A percentile compares a stretch with the other conserved stretches of the same genome.
phyloP scores from a whole-genome alignment of 2,888 invertebrate genomes.

The Aphidoletes aphidimyza region DNA sequence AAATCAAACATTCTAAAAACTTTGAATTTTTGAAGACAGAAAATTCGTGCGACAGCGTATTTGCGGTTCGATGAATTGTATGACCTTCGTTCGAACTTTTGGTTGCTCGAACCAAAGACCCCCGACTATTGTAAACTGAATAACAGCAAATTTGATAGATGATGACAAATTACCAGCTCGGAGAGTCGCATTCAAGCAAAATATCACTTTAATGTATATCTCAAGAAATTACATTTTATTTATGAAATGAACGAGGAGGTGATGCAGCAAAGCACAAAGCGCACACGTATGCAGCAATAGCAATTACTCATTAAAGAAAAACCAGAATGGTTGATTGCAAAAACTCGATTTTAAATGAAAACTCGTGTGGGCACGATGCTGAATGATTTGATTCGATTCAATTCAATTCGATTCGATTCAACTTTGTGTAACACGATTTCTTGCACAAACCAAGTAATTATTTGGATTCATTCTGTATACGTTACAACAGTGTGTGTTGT shows the following conservation, averaged over 20 bases:
- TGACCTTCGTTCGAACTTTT: conserved; percentile 45
- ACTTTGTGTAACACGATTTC: conserved; percentile 7
- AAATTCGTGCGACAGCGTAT: background rate
- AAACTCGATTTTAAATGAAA: background rate
- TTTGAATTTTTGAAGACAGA: background rate
- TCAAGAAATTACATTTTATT: background rate
- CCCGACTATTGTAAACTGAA: background rate
- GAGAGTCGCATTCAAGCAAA: conserved; percentile 32
- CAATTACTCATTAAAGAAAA: background rate
- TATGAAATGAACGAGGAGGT: background rate
- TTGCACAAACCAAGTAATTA: too few relatives aligned
- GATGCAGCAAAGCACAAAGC: conserved; percentile 17
- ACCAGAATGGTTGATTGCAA: background rate
- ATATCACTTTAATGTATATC: background rate
- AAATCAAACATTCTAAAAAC: background rate
- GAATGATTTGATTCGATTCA: background rate
- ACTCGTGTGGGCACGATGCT: background rate
- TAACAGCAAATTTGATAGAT: conserved; percentile 39
- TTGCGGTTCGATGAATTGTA: background rate
- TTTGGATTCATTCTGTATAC: too few relatives aligned
- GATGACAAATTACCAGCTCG: conserved; percentile 43
- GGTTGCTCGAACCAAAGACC: background rate
- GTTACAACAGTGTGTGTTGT: too few relatives aligned
- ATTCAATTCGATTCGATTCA: background rate
- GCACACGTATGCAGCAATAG: background rate